Conservation (phyloP, 2,888 invertebrate species). For the Drosophila planitibia region DNA sequence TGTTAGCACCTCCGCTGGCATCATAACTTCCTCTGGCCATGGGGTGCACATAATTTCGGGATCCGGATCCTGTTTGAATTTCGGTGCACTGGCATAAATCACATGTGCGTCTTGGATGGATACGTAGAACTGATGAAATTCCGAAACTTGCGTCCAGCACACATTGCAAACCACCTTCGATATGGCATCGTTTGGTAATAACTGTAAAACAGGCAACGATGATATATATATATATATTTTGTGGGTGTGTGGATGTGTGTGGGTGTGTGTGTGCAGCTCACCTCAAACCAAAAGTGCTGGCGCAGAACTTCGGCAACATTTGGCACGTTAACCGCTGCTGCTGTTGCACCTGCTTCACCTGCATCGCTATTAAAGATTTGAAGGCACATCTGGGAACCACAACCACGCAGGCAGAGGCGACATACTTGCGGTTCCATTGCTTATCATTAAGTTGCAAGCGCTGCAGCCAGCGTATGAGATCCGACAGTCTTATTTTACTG, state of each 20-base stretch:
- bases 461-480: slow-evolving; percentile 15
- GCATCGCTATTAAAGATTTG: slow-evolving; percentile 76
- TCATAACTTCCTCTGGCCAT: slow-evolving; percentile 71
- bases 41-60: slow-evolving; percentile 47
- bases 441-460: slow-evolving; percentile 8
- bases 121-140: slow-evolving; percentile 83
- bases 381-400: slow-evolving; percentile 75
- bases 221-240: neutral
- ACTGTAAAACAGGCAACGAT: slow-evolving; percentile 52
- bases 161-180: slow-evolving; percentile 80
- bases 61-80: slow-evolving; percentile 68
- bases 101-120: slow-evolving; percentile 82
- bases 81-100: slow-evolving; percentile 61
- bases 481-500: slow-evolving; percentile 30
- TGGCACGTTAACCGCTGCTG: slow-evolving; percentile 56
- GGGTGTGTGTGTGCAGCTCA: slow-evolving; percentile 37
- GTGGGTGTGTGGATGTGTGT: neutral
- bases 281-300: slow-evolving; percentile 84
- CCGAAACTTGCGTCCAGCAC: slow-evolving; percentile 83
- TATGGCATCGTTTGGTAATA: slow-evolving; percentile 74
- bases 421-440: slow-evolving; percentile 73
- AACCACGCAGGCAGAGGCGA: slow-evolving; percentile 80
- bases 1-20: slow-evolving; percentile 65
- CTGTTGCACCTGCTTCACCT: slow-evolving; percentile 61
- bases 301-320: slow-evolving; percentile 79